Base-by-base conservation (phyloP, 2,888 invertebrate genomes). In the Tipula vernalis region DNA sequence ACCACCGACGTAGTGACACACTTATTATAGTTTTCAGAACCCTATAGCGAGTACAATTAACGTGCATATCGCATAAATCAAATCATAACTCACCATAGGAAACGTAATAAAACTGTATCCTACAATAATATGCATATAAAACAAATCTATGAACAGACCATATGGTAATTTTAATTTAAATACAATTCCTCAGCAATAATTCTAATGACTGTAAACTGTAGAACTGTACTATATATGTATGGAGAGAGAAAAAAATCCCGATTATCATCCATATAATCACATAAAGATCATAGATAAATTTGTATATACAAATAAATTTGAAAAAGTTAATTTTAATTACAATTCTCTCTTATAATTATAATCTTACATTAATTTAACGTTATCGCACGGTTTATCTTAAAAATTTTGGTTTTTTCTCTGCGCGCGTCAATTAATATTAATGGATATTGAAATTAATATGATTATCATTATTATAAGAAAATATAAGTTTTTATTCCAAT, bases 131-230 rank as follows among this genome's bases (percentile, higher is more conserved):
- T 71, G 28, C 71, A 18, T 71, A 10, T 57, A 57, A 15, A 13
- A 51, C 18, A 71, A 28, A 71, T 28, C 71, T 71, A 2, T 71
- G 28, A 15, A 51, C 15, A 51, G 51, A 71, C 71, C 71, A 71
- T 71, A 71, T 71, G 71, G 71, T 71, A 71, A 71, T 71, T 71
- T 71, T 71, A 71, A 71, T 71, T 71, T 71, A 71, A 71, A 71
- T 71, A 71, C 71, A 71, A 71, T 71, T 71, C 71, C 71, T 71
- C 71, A 71, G 71, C 71, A 71, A 71, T 71, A 71, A 71, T 71
- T 71, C 71, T 1, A 71, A 71, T 71, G 71, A 71, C 28, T 71
- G 28, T 28, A 28, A 28, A 28, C 28, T 28, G 28, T 28, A 28
- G 28, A 28, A 71, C n/a, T 51, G 15, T 51, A n/a, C n/a, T n/a